A percentile compares a stretch with the other conserved stretches of the same genome.
Evolutionary conservation across 2,888 invertebrate genomes (phyloP).

Genomic region (Amphipyra berbera): DNA sequence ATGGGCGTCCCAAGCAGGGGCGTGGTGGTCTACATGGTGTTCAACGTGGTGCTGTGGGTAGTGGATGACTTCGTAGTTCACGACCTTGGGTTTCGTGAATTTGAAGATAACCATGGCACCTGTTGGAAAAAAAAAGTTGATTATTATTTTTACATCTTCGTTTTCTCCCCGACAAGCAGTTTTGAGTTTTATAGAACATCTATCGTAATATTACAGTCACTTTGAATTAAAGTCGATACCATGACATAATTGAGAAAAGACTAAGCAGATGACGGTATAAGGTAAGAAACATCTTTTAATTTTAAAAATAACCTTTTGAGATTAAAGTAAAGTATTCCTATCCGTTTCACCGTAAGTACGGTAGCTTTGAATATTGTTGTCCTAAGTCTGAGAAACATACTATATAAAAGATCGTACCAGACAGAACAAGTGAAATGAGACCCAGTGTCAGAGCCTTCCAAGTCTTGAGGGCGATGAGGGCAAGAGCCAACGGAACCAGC

Average conservation of each 20-base stretch:
- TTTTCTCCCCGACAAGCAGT: background rate
- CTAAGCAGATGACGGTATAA: no score
- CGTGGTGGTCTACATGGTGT: conserved; percentile 91
- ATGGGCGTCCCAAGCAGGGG: conserved; percentile 89
- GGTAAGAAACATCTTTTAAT: no score
- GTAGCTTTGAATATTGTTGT: background rate
- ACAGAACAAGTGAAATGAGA: conserved; percentile 94
- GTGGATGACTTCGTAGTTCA: conserved; percentile 96
- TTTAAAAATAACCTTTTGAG: no score
- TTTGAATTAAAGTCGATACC: no score
- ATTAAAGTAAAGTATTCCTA: no score
- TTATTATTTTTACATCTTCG: background rate
- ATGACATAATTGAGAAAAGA: no score
- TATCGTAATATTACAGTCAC: no score
- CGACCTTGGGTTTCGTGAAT: conserved; percentile 95
- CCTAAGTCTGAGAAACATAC: background rate
- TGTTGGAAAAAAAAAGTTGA: conserved; percentile 57
- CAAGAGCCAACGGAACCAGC: conserved; percentile 94
- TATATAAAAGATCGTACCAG: conserved; percentile 86
- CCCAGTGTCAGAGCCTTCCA: conserved; percentile 97
- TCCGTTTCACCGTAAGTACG: no score
- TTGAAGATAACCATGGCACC: conserved; percentile 95
- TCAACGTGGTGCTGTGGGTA: conserved; percentile 94
- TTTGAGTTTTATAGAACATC: background rate
- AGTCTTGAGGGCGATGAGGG: conserved; percentile 95